Base-by-base conservation (phyloP, 2,888 invertebrate species). In the Sepioteuthis lessoniana region DNA sequence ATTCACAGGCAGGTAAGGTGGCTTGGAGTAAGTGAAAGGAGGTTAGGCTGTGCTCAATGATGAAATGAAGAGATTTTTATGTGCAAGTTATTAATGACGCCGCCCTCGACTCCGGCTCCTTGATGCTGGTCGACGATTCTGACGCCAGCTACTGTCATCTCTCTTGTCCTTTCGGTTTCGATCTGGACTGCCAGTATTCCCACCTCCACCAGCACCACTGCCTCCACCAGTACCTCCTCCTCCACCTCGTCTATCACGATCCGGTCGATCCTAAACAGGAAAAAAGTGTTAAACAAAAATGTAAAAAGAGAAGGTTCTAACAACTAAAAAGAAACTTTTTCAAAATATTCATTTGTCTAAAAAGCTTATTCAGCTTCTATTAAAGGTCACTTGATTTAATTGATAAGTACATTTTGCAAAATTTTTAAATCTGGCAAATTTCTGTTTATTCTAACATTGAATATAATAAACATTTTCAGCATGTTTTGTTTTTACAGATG, bases 81-180 rank as follows among this genome's bases (percentile, higher is more conserved):
- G 25, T 8, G 25, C 0, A 31, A 42, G n/a, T 13, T 31, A 38
- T 92, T 46, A 92, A 92, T 92, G 91, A 16, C 91, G 91, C 3
- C 91, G 91, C 0, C 91, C 47, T 42, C 91, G 91, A 92, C 91
- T 92, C 16, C 91, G 91, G 21, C 91, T 92, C 31, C 91, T 42
- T 46, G 46, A 46, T 46, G 46, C 42, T 42, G 91, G 91, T 92
- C 91, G 42, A 31, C 91, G 91, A 42, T 92, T 92, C 42, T 42
- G 91, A n/a, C 91, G 91, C 91, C 91, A 92, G 3, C 19, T 76
- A 76, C 76, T 76, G 16, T 92, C 91, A n/a, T 92, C 91, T 13
- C 91, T 38, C n/a, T 92, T 92, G 42, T 92, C 91, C 47, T 92
- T 92, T 47, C 91, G 91, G 19, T 42, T 47, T 31, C 91, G 25